These are phyloP conservation scores for Schizopygopsis malacanthus DNA, from an alignment of 2,797 vertebrate genomes.

Conservation along the genomic window DNA sequence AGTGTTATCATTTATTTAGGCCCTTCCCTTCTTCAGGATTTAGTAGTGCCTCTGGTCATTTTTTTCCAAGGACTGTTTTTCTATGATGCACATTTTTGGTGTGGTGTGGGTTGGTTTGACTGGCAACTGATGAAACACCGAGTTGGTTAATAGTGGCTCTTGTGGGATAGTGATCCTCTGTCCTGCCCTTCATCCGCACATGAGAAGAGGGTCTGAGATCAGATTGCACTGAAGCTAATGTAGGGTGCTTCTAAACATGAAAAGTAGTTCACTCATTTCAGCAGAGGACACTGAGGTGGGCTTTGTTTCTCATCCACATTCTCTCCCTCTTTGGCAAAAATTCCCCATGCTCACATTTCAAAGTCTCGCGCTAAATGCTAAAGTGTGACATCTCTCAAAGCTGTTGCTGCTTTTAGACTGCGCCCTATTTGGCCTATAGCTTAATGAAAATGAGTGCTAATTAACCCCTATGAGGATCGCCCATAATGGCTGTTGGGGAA, in stretches of 20 bases:
- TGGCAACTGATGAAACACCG: slow-evolving; percentile 20
- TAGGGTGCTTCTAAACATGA: slow-evolving; percentile 30
- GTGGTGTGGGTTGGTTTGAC: slow-evolving; percentile 21
- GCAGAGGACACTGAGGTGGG: slow-evolving; percentile 17
- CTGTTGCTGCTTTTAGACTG: slow-evolving; percentile 14
- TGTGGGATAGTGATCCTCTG: slow-evolving; percentile 31
- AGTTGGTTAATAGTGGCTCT: slow-evolving; percentile 54
- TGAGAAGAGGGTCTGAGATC: slow-evolving; percentile 31
- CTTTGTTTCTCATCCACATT: slow-evolving; percentile 21
- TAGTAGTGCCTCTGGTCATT: slow-evolving; percentile 21
- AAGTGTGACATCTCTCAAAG: slow-evolving; percentile 29
- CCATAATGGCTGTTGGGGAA: background rate
- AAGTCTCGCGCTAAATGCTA: slow-evolving; percentile 9
- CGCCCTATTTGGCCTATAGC: slow-evolving; percentile 17
- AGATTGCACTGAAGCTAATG: slow-evolving; percentile 25
- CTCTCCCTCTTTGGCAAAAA: slow-evolving; percentile 39
- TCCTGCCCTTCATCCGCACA: slow-evolving; percentile 46
- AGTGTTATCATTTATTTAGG: slow-evolving; percentile 57
- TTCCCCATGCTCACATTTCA: slow-evolving; percentile 41
- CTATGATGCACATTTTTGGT: slow-evolving; percentile 22
- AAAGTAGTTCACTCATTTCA: slow-evolving; percentile 39
- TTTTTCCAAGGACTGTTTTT: slow-evolving; percentile 37
- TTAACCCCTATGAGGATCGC: slow-evolving; percentile 27
- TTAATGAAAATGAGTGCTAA: slow-evolving; percentile 40
- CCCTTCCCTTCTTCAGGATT: slow-evolving; percentile 45